A percentile compares a stretch with the other conserved stretches of the same genome.
Conservation (phyloP, 2,797 vertebrate species). For the Hypotaenidia okinawae region DNA sequence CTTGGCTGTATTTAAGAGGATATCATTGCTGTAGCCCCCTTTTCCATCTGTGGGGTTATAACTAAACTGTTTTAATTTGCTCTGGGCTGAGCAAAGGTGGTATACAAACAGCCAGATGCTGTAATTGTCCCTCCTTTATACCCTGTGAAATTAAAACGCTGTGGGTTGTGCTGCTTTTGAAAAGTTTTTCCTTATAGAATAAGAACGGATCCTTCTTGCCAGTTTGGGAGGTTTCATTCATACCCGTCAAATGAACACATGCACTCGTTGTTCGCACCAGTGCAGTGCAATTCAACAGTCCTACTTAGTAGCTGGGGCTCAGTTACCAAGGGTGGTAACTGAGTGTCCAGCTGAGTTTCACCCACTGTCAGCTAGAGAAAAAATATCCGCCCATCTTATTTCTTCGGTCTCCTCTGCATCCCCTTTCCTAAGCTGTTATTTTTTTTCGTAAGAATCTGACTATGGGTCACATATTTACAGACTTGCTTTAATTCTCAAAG, state of each 20-base stretch:
- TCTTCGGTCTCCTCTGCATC: not conserved
- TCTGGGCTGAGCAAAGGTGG: conserved; percentile 39
- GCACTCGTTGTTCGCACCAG: not conserved
- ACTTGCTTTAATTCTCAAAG: not conserved
- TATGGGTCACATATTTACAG: not conserved
- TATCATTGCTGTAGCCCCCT: not conserved
- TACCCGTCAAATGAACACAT: not conserved
- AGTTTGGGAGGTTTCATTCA: not conserved
- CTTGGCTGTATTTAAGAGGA: conserved; percentile 39
- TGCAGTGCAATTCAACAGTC: not conserved
- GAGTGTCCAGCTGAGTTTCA: not conserved
- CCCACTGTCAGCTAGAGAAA: not conserved
- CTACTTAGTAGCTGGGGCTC: not conserved
- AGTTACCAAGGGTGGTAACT: not conserved
- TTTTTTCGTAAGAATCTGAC: not conserved
- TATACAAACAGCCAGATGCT: conserved; percentile 21
- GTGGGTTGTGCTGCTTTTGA: not conserved
- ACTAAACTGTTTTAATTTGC: conserved; percentile 52
- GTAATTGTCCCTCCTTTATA: not conserved
- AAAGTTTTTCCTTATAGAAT: not conserved
- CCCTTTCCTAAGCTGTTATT: not conserved
- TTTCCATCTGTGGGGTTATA: conserved; percentile 49
- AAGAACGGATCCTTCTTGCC: not conserved
- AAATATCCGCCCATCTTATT: not conserved
- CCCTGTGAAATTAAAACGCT: not conserved